These are phyloP conservation scores for Calycopis cecrops DNA, from an alignment of 1,140 invertebrate species.

Conservation along the genomic window DNA sequence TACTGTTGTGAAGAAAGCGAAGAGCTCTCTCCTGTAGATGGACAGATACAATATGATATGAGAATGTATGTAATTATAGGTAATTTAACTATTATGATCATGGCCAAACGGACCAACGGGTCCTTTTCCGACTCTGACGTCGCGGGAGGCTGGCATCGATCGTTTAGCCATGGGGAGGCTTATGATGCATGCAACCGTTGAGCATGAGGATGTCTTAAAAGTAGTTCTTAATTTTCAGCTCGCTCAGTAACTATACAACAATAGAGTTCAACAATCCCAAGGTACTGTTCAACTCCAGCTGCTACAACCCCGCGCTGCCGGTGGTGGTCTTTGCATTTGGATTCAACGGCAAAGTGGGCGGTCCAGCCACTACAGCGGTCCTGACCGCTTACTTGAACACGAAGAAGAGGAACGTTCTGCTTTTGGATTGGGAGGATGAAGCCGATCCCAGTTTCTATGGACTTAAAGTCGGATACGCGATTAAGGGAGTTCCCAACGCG, in stretches of 20 bases:
- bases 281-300: slow-evolving; percentile 32
- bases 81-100: no score
- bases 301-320: slow-evolving; percentile 36
- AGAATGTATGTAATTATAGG: no score
- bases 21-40: no score
- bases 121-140: no score
- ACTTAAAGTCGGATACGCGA: slow-evolving; percentile 45
- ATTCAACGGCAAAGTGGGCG: slow-evolving; percentile 40
- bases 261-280: slow-evolving; percentile 37
- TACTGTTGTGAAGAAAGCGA: no score
- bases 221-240: slow-evolving; percentile 40
- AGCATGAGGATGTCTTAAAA: no score
- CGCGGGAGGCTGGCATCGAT: no score
- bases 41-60: no score
- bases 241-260: slow-evolving; percentile 36
- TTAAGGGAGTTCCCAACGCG: slow-evolving; percentile 51
- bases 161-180: no score
- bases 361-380: slow-evolving; percentile 53
- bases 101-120: no score
- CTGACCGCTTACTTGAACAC: slow-evolving; percentile 43
- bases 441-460: slow-evolving; percentile 47
- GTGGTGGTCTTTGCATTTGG: slow-evolving; percentile 59
- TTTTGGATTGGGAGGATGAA: slow-evolving; percentile 61
- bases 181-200: background rate
- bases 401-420: slow-evolving; percentile 52